Conservation (phyloP, 2,888 invertebrate species). For the Lasioglossum lativentre region DNA sequence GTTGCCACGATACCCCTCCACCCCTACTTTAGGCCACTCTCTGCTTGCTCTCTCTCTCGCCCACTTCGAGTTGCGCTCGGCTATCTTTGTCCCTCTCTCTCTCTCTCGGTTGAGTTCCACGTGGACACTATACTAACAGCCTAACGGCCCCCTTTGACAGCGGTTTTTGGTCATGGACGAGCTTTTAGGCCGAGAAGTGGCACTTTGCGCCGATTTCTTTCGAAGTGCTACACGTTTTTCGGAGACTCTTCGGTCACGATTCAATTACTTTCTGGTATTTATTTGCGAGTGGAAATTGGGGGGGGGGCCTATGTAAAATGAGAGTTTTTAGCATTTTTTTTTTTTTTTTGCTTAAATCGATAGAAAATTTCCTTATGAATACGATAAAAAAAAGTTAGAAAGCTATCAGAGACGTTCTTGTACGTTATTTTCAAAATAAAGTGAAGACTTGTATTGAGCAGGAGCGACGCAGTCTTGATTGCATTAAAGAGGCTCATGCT, state of each 20-base stretch:
- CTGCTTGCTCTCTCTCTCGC: not conserved
- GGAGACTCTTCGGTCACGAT: not conserved
- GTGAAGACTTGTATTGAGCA: too few species aligned
- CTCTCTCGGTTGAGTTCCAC: not conserved
- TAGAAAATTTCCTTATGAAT: too few species aligned
- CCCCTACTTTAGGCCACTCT: not conserved
- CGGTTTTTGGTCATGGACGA: not conserved
- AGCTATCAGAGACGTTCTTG: too few species aligned
- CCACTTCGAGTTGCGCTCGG: not conserved
- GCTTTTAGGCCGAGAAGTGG: not conserved
- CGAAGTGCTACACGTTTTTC: not conserved
- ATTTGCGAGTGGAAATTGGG: not conserved
- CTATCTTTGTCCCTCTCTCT: not conserved
- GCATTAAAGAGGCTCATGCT: too few species aligned
- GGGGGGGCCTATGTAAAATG: too few species aligned
- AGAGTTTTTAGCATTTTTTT: too few species aligned
- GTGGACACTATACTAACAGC: not conserved
- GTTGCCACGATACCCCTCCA: conserved; percentile 30
- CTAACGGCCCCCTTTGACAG: not conserved
- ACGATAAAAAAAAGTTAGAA: too few species aligned
- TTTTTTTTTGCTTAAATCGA: too few species aligned
- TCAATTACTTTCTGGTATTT: not conserved
- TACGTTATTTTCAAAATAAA: too few species aligned
- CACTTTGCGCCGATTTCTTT: not conserved
- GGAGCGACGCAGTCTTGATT: too few species aligned